Percentiles rank a stretch among this genome's conserved stretches.
Conservation (phyloP, 2,113 vertebrate genomes). For the Spilogale gracilis region DNA sequence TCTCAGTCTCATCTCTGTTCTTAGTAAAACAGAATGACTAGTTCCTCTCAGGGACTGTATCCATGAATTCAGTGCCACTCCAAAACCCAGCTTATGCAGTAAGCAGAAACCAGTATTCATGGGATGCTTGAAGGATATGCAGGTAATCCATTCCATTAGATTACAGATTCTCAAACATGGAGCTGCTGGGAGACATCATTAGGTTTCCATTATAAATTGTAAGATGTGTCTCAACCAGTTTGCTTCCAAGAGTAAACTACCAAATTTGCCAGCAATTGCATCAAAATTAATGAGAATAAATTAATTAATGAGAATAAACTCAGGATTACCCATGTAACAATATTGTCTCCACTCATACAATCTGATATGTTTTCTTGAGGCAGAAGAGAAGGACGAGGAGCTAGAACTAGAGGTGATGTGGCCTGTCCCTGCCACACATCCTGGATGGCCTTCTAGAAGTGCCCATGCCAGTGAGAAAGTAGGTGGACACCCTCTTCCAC, state of each 20-base stretch:
- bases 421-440: background rate
- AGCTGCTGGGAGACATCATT: background rate
- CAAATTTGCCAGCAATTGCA: background rate
- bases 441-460: background rate
- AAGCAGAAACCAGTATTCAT: background rate
- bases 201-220: background rate
- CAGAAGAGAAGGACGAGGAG: background rate
- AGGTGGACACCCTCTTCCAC: background rate
- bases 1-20: background rate
- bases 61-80: background rate
- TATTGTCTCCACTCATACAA: background rate
- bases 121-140: background rate
- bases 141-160: background rate
- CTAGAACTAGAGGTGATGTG: background rate
- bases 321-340: background rate
- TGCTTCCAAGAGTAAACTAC: background rate
- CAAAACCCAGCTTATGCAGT: background rate
- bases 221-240: background rate
- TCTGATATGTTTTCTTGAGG: background rate
- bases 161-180: background rate
- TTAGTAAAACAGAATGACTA: background rate
- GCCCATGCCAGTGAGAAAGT: background rate
- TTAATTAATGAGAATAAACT: background rate
- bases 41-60: background rate
- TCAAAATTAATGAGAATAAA: background rate